Base-by-base conservation (phyloP, 2,888 invertebrate species). In the Drosophila siamana region DNA sequence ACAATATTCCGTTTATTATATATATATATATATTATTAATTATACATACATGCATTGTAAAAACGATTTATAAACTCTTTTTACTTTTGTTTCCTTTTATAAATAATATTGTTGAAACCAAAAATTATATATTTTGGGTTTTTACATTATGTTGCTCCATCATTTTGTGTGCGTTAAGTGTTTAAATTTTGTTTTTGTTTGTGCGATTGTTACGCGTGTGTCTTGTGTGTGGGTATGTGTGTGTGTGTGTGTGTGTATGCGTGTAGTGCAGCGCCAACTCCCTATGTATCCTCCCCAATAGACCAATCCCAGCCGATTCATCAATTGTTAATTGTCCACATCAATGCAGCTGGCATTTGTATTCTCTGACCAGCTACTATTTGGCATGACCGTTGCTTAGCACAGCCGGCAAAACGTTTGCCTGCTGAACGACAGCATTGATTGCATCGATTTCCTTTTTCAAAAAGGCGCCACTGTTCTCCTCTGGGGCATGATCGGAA, bases 311-410 rank as follows among this genome's bases (percentile, higher is more conserved):
- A 63, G 46, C 52, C 46, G 48, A 50, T 41, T 11, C 24, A 44
- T 33, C 11, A 33, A 40, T 38, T 52, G n/a, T 44, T 40, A 43
- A 30, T 24, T 44, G 16, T 30, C 33, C 55, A 52, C 33, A 30
- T 50, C 38, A 51, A 38, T 50, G 54, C 56, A 52, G 64, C 59
- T 69, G 52, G 54, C 28, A 16, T 59, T 47, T 48, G 40, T 44
- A 36, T 40, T 24, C 5, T 7, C n/a, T 55, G 43, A 41, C 50
- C 55, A 67, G 75, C 74, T 79, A 79, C 86, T 91, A 92, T 88
- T 92, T 92, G 78, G 92, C 92, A 87, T 92, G 92, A 26, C 92
- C 92, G 81, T 92, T 92, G 74, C 92, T 92, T 22, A 92, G 78
- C 62, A 92, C 92, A 55, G 91, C 92, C 30, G 92, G 92, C 77